Evolutionary conservation across 2,113 vertebrate species (phyloP).

Genomic region (Cryptomyrus ogoouensis): DNA sequence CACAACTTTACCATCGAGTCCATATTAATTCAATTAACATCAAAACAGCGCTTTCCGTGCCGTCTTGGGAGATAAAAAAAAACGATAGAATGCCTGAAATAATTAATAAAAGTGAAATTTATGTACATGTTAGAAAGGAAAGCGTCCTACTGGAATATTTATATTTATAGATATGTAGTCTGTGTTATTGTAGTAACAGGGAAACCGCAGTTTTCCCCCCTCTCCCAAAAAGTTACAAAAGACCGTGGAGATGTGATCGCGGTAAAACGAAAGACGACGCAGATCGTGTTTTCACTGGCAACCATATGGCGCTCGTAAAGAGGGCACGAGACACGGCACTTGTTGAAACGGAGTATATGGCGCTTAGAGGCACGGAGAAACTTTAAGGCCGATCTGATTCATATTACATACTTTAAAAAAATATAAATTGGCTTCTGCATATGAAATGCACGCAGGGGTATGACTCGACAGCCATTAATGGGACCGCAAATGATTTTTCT

Average conservation of each 20-base stretch:
- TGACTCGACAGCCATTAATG: neutral
- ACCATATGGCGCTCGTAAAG: slow-evolving; percentile 54
- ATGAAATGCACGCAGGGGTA: neutral
- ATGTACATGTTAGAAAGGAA: neutral
- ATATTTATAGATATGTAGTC: slow-evolving; percentile 3
- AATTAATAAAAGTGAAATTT: neutral
- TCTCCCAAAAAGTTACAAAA: no score
- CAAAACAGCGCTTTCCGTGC: neutral
- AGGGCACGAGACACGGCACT: slow-evolving; percentile 50
- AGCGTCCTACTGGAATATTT: neutral
- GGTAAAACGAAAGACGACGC: slow-evolving; percentile 31
- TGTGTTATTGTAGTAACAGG: neutral
- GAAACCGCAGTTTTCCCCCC: neutral
- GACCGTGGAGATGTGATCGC: slow-evolving; percentile 14
- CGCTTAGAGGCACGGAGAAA: slow-evolving; percentile 38
- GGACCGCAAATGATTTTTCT: neutral
- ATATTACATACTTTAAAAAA: slow-evolving; percentile 40
- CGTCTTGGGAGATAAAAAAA: neutral
- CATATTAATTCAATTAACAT: neutral
- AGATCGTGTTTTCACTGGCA: slow-evolving; percentile 39
- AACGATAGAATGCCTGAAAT: neutral
- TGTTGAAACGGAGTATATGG: slow-evolving; percentile 44
- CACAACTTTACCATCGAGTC: neutral
- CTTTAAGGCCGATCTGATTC: slow-evolving; percentile 47
- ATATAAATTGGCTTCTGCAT: slow-evolving; percentile 26